Base-by-base conservation (phyloP, 2,888 invertebrate species). In the Ichneumoninae sp. region DNA sequence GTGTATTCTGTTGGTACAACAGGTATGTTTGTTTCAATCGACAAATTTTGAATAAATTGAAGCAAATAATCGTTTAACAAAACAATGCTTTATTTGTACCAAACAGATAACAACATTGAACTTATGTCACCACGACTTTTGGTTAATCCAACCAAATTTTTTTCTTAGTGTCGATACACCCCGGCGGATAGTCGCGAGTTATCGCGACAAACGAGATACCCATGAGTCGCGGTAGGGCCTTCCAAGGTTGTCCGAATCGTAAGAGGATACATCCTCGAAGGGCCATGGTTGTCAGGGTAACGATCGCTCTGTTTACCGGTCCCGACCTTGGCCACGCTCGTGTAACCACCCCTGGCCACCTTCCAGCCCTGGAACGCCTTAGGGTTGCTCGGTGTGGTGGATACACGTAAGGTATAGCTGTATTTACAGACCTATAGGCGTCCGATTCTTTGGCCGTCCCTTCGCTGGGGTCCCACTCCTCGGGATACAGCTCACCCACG, bases 271-370 rank as follows among this genome's bases (percentile, higher is more conserved):
- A 68, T 83, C 73, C 82, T 65, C 75, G 77, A 80, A 88, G 90
- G 89, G 89, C 85, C 76, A 83, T 57, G 83, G 89, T 92, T 91
- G 88, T 91, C 91, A 91, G 88, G 92, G 92, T 88, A 90, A 92
- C 91, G 88, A 86, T 85, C 86, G 82, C 40, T 88, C 87, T 89
- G 89, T 91, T 91, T 91, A 89, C 88, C 88, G 89, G 89, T 89
- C 91, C 91, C 92, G 92, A 93, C 92, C 92, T 93, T 92, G 92
- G 91, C 89, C 89, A 92, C 90, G 88, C 89, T 89, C 87, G 83
- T 87, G 87, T 88, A 87, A 86, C 88, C 90, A 89, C 87, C 87
- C 89, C 83, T 78, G 66, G 73, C 70, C 71, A 81, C 83, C 52
- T 85, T 74, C 70, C 66, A 54, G 60, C 68, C 30, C 63, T 63